Conservation (phyloP, 2,888 invertebrate species). For the Muscina levida region DNA sequence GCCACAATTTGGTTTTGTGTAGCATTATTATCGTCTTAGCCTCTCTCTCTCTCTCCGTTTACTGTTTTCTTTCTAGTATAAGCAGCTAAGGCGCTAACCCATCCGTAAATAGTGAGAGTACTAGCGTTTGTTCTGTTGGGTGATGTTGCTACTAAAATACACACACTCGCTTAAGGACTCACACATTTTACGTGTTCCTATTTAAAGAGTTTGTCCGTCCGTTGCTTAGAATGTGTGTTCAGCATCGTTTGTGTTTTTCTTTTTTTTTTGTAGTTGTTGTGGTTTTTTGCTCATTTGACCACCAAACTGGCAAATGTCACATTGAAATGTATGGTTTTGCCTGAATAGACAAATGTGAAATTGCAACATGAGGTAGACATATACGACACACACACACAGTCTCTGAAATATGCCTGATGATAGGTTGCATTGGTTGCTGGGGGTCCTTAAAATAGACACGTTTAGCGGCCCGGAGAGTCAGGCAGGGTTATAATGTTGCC, state of each 20-base stretch:
- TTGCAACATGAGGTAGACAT: neutral
- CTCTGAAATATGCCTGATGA: neutral
- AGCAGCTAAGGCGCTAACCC: neutral
- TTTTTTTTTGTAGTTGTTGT: no score
- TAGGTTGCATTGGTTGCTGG: neutral
- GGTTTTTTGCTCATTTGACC: conserved; percentile 46
- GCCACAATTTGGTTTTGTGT: neutral
- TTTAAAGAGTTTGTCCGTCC: neutral
- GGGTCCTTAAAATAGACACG: neutral
- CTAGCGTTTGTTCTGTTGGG: no score
- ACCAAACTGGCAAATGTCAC: conserved; percentile 61
- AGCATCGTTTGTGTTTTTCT: neutral
- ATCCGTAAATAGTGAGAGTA: no score
- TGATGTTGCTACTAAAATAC: no score
- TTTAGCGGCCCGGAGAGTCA: neutral
- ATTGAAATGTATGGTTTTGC: conserved; percentile 56
- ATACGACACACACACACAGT: neutral
- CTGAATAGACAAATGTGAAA: conserved; percentile 28
- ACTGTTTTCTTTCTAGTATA: neutral
- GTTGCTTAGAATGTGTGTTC: neutral
- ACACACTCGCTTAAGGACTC: no score
- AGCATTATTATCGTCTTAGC: conserved; percentile 4
- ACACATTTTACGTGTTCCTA: no score
- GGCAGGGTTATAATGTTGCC: neutral
- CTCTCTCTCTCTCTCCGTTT: no score